Evolutionary conservation across 2,797 vertebrate species (phyloP).

Genomic region (Sebastes taczanowskii): DNA sequence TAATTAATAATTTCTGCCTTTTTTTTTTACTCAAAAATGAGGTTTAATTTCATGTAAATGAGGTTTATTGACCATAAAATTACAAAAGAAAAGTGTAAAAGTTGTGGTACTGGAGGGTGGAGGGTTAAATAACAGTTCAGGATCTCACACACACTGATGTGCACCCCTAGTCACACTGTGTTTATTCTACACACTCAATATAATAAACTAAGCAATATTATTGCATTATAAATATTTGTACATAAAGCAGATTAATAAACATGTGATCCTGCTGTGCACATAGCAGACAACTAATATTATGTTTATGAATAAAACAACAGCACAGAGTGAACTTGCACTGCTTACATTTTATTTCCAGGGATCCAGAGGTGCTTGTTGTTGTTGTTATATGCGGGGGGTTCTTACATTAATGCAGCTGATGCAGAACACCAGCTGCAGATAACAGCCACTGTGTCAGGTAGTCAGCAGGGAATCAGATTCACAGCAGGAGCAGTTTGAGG

Average conservation of each 20-base stretch:
- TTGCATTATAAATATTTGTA: slow-evolving; percentile 3
- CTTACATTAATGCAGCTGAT: neutral
- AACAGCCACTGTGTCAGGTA: neutral
- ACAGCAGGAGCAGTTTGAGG: neutral
- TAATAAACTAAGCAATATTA: neutral
- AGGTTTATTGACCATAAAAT: too few species aligned
- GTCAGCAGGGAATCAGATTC: neutral
- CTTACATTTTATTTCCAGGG: neutral
- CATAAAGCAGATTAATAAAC: neutral
- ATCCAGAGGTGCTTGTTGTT: neutral
- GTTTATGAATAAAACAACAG: neutral
- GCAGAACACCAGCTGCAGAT: neutral
- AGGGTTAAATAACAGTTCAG: neutral
- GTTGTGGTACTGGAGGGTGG: too few species aligned
- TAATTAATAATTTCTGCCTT: too few species aligned
- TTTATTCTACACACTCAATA: neutral
- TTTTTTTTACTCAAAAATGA: too few species aligned
- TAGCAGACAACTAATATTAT: neutral
- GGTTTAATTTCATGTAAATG: too few species aligned
- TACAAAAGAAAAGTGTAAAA: too few species aligned
- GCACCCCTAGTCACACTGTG: neutral
- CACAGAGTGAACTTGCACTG: neutral
- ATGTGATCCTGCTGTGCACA: neutral
- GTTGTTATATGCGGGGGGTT: neutral
- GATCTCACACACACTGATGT: neutral